A percentile compares a stretch with the other conserved stretches of the same genome.
Conservation (phyloP, 1,140 invertebrate species). For the Drosophila simulans region DNA sequence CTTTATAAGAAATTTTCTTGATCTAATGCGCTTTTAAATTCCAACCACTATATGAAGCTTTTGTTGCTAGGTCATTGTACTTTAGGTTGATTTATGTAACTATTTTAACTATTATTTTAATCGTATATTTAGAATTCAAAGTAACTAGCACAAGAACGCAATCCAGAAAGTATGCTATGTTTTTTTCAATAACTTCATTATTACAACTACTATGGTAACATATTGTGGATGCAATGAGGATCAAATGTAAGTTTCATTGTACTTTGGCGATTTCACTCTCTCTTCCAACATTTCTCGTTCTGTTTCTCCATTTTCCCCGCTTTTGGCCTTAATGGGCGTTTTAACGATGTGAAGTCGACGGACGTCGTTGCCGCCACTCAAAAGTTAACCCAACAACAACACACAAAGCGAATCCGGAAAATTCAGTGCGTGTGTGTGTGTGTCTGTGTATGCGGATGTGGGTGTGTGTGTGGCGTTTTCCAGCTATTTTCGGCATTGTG, state of each 20-base stretch:
- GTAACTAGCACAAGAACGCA: not conserved
- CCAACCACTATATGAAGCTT: no score
- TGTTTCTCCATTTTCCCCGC: conserved; percentile 18
- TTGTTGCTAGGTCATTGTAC: no score
- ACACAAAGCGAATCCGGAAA: conserved; percentile 42
- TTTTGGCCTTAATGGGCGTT: conserved; percentile 61
- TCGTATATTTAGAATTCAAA: not conserved
- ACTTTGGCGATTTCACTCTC: conserved; percentile 11
- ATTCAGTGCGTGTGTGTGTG: conserved; percentile 20
- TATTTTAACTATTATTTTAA: no score
- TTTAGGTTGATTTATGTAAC: no score
- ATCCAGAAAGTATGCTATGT: not conserved
- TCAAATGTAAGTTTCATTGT: not conserved
- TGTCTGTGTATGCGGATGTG: conserved; percentile 6
- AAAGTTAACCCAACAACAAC: conserved; percentile 49
- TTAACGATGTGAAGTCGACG: conserved; percentile 72
- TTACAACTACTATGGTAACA: no score
- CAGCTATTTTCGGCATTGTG: conserved; percentile 57
- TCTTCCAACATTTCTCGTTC: not conserved
- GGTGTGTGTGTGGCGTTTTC: conserved; percentile 17
- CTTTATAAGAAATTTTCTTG: not conserved
- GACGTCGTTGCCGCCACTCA: conserved; percentile 63
- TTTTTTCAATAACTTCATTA: not conserved
- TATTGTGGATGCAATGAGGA: no score
- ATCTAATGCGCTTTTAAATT: not conserved